Percentiles rank a stretch among this genome's conserved stretches.
Evolutionary conservation across 2,888 invertebrate genomes (phyloP).

Genomic region (Colletes collaris): DNA sequence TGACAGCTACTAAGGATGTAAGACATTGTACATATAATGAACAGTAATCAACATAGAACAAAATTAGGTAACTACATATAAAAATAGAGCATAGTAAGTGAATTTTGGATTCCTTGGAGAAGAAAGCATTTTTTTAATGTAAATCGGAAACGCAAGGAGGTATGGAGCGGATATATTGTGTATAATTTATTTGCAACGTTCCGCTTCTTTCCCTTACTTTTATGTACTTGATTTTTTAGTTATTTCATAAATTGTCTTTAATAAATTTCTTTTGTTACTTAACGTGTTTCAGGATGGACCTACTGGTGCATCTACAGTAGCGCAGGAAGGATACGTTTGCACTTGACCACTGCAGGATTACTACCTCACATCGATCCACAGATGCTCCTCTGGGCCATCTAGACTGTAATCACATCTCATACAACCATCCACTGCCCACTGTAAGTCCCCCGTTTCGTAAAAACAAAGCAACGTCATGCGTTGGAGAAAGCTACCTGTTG

Average conservation of each 20-base stretch:
- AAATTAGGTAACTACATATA: slow-evolving; percentile 56
- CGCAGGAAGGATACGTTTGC: slow-evolving; percentile 80
- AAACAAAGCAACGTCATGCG: slow-evolving; percentile 63
- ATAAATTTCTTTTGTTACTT: slow-evolving; percentile 6
- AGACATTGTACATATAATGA: slow-evolving; percentile 69
- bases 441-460: slow-evolving; percentile 74
- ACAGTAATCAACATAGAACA: slow-evolving; percentile 53
- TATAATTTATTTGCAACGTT: slow-evolving; percentile 9
- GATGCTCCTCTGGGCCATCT: slow-evolving; percentile 77
- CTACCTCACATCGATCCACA: slow-evolving; percentile 74
- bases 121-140: slow-evolving; percentile 24
- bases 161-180: slow-evolving; percentile 36
- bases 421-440: slow-evolving; percentile 81
- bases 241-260: slow-evolving; percentile 2
- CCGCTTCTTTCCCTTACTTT: slow-evolving; percentile 48
- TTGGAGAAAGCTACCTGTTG: slow-evolving; percentile 64
- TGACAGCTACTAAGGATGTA: slow-evolving; percentile 79
- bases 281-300: slow-evolving; percentile 74
- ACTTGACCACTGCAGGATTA: slow-evolving; percentile 78
- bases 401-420: slow-evolving; percentile 78
- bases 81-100: slow-evolving; percentile 55
- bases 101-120: slow-evolving; percentile 37
- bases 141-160: slow-evolving; percentile 33
- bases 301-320: slow-evolving; percentile 73
- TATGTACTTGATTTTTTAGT: background rate